phyloP scores from a whole-genome alignment of 2,113 vertebrate genomes.

The Oryzias woworae region DNA sequence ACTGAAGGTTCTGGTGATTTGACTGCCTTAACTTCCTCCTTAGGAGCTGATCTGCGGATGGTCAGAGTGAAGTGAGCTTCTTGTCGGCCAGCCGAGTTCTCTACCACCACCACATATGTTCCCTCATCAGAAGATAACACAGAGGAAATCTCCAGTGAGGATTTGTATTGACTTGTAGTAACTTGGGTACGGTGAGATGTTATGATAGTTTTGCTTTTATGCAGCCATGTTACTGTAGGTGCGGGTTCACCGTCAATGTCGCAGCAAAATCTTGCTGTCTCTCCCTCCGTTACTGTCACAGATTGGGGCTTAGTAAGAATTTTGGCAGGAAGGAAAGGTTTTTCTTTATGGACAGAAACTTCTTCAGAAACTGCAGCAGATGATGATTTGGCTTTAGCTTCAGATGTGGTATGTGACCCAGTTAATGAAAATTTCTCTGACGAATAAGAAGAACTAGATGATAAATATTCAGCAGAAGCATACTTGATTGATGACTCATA shows the following conservation, averaged over 20 bases:
- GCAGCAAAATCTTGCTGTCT: conserved; percentile 88
- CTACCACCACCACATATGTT: conserved; percentile 88
- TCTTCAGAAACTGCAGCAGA: conserved; percentile 76
- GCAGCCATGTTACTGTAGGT: conserved; percentile 88
- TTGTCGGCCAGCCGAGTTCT: conserved; percentile 90
- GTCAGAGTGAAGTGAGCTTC: conserved; percentile 91
- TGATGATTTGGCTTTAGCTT: conserved; percentile 76
- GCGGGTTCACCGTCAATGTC: conserved; percentile 93
- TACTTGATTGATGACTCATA: conserved; percentile 72
- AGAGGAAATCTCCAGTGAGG: conserved; percentile 88
- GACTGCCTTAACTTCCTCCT: conserved; percentile 79
- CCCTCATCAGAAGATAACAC: conserved; percentile 91
- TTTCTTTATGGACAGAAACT: conserved; percentile 81
- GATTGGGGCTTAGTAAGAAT: conserved; percentile 95
- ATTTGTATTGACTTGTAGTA: conserved; percentile 90
- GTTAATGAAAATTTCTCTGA: conserved; percentile 57
- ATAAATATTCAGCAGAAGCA: conserved; percentile 73
- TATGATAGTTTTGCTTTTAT: conserved; percentile 75
- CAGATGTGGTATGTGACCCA: conserved; percentile 54
- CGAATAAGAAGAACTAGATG: conserved; percentile 71
- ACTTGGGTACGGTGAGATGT: conserved; percentile 83
- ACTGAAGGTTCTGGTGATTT: conserved; percentile 83
- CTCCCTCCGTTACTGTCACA: conserved; percentile 86
- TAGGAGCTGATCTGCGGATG: conserved; percentile 78
- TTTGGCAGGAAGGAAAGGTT: conserved; percentile 85